Conservation (phyloP, 2,797 vertebrate genomes). For the Crax fasciolata region DNA sequence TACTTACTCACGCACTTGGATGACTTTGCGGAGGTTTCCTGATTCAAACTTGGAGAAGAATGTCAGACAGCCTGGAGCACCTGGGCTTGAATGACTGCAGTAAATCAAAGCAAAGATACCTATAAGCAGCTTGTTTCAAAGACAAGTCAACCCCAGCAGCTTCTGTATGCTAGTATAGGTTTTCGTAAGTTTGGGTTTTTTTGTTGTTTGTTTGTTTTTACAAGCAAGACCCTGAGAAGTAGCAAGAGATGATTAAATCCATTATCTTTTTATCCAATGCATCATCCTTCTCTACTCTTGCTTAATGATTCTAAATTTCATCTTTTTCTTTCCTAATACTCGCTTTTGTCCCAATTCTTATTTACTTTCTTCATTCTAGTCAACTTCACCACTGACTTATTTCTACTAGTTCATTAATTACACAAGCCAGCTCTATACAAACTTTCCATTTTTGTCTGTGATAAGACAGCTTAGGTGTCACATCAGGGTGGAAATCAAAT, state of each 20-base stretch:
- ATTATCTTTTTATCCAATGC: neutral
- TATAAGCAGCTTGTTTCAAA: neutral
- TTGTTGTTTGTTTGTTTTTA: neutral
- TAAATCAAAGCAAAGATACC: constrained; percentile 22
- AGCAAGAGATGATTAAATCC: neutral
- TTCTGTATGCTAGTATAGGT: fast-evolving
- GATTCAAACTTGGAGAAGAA: constrained; percentile 95
- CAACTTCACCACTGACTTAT: neutral
- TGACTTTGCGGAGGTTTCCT: constrained; percentile 92
- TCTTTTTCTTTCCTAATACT: neutral
- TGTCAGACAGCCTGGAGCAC: constrained; percentile 76
- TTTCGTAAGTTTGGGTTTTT: neutral
- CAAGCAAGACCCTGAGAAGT: neutral
- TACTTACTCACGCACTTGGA: constrained; percentile 93
- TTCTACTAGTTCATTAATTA: neutral
- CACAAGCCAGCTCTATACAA: neutral
- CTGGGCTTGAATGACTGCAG: constrained; percentile 76
- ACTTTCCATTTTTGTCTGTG: neutral
- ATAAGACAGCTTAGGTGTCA: neutral
- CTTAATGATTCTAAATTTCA: neutral
- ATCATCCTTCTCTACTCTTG: neutral
- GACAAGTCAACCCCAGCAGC: neutral
- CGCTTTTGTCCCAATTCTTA: neutral
- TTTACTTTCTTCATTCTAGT: neutral
- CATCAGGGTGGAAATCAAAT: neutral